Conservation (phyloP, 2,888 invertebrate species). For the Augochlorella aurata region DNA sequence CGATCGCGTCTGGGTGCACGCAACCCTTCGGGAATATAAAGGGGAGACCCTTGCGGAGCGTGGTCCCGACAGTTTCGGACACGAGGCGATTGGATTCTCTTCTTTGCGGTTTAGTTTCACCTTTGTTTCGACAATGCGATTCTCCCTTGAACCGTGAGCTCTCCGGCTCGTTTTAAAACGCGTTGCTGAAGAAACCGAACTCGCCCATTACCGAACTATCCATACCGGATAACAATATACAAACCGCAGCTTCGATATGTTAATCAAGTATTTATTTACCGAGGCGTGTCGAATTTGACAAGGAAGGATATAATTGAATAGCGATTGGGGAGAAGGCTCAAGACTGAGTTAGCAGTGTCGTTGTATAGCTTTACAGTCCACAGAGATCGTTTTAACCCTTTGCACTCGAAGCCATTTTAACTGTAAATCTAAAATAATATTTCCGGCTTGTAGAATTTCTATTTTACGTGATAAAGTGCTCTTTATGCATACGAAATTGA, state of each 20-base stretch:
- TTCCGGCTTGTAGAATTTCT: too few species aligned
- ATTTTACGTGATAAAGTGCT: too few species aligned
- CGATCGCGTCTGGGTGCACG: conserved; percentile 66
- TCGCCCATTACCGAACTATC: not conserved
- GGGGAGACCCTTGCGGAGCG: conserved; percentile 64
- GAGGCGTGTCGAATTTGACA: too few species aligned
- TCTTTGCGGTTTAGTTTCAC: conserved; percentile 66
- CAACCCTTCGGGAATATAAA: conserved; percentile 67
- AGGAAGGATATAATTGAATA: too few species aligned
- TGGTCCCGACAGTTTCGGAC: conserved; percentile 72
- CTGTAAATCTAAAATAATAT: too few species aligned
- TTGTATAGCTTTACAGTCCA: too few species aligned
- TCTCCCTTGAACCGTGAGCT: conserved; percentile 32
- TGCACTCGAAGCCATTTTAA: too few species aligned
- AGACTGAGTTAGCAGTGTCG: too few species aligned
- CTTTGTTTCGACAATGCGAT: conserved; percentile 44
- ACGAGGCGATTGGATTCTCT: conserved; percentile 68
- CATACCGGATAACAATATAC: not conserved
- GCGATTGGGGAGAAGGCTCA: too few species aligned
- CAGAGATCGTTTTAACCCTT: too few species aligned
- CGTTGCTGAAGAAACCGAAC: conserved; percentile 10
- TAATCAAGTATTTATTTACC: not conserved
- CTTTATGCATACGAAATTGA: too few species aligned
- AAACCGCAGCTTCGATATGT: not conserved
- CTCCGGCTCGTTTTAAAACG: conserved; percentile 41